phyloP scores from a whole-genome alignment of 2,113 vertebrate genomes.

The Spheniscus mendiculus region DNA sequence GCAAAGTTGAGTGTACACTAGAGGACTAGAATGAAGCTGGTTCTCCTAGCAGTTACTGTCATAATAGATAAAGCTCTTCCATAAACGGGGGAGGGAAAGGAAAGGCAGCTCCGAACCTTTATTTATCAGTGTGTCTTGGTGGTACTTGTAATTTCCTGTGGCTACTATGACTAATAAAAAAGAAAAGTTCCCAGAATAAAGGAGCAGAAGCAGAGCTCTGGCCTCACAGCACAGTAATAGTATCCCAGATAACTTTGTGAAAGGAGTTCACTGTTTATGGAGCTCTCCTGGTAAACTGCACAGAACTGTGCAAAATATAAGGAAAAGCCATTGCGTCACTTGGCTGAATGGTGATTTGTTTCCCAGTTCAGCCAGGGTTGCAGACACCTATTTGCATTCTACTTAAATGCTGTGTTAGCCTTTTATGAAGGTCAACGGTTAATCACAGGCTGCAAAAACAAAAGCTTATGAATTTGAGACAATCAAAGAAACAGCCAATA shows the following conservation, averaged over 20 bases:
- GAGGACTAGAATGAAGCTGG: background rate
- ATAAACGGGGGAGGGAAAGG: background rate
- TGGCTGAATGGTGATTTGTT: background rate
- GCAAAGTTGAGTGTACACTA: fast-evolving
- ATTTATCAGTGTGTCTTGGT: background rate
- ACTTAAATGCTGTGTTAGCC: background rate
- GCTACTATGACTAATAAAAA: background rate
- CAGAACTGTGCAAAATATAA: background rate
- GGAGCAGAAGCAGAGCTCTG: background rate
- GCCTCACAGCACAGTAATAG: background rate
- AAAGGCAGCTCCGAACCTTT: background rate
- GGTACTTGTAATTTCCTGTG: background rate
- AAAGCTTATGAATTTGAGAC: background rate
- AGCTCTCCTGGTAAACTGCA: background rate
- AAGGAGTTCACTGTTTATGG: no score
- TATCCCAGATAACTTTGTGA: background rate
- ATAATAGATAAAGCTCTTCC: background rate
- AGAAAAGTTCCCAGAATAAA: background rate
- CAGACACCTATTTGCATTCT: background rate
- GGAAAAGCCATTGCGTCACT: background rate
- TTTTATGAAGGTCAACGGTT: background rate
- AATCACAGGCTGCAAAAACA: background rate
- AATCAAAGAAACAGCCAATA: background rate
- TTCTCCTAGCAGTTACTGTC: background rate
- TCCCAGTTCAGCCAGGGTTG: background rate